Conservation (phyloP, 1,140 invertebrate species). For the Eufriesea mexicana region DNA sequence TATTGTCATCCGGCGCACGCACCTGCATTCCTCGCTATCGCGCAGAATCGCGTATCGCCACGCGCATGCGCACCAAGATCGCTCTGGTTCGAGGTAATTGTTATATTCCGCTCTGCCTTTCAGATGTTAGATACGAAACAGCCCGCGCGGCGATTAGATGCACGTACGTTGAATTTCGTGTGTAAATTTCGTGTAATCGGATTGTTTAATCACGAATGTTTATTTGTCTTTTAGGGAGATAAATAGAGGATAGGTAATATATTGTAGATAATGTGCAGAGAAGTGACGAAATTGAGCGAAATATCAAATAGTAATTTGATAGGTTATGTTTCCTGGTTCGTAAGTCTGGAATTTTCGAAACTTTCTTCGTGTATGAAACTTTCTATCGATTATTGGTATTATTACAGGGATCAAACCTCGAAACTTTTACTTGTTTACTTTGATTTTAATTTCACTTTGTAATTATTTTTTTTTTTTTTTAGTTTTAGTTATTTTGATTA, state of each 20-base stretch:
- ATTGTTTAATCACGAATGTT: not conserved
- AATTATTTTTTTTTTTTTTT: too few relatives aligned
- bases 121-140: not conserved
- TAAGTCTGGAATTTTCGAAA: too few relatives aligned
- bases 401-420: too few relatives aligned
- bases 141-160: not conserved
- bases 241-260: not conserved
- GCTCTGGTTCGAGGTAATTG: conserved; percentile 3
- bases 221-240: too few relatives aligned
- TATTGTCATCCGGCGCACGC: conserved; percentile 32
- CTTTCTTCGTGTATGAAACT: too few relatives aligned
- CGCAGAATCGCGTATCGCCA: conserved; percentile 2
- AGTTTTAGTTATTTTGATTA: too few relatives aligned
- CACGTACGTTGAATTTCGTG: too few relatives aligned
- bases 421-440: too few relatives aligned
- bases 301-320: not conserved
- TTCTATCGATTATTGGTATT: too few relatives aligned
- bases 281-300: not conserved
- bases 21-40: conserved; percentile 34
- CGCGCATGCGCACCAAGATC: not conserved
- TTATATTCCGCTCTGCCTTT: not conserved
- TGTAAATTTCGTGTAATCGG: not conserved
- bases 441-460: too few relatives aligned
- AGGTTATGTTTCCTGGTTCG: not conserved
- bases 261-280: too few relatives aligned